These are phyloP conservation scores for Anas platyrhynchos DNA, from an alignment of 2,113 vertebrate genomes.

Conservation along the genomic window DNA sequence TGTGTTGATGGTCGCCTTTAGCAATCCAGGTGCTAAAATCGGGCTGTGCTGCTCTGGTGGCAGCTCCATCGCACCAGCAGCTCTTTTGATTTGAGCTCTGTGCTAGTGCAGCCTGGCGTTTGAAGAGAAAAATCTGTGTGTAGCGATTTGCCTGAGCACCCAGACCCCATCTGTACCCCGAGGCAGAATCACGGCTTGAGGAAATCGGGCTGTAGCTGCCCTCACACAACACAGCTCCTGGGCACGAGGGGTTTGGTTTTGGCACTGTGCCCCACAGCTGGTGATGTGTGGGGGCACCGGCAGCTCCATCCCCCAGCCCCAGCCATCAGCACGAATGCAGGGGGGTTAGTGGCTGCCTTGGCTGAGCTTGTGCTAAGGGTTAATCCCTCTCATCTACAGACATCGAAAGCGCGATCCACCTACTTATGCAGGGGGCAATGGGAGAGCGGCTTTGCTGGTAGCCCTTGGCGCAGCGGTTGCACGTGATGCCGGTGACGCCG, in stretches of 20 bases:
- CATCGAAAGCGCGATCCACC: slow-evolving; percentile 40
- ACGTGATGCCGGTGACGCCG: slow-evolving; percentile 97
- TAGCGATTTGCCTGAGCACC: fast-evolving
- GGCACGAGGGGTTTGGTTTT: not conserved
- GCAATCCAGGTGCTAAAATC: not conserved
- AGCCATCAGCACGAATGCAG: fast-evolving
- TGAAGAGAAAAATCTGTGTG: not conserved
- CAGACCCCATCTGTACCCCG: not conserved
- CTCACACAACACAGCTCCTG: not conserved
- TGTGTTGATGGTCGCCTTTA: not conserved
- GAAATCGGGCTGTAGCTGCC: not conserved
- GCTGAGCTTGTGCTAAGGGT: not conserved
- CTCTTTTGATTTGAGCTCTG: not conserved
- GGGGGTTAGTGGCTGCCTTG: not conserved
- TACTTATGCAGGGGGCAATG: slow-evolving; percentile 99
- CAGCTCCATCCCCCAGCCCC: fast-evolving
- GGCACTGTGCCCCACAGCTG: not conserved
- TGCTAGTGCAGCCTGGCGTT: not conserved
- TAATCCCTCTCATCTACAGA: not conserved
- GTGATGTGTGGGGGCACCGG: fast-evolving
- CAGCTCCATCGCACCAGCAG: not conserved
- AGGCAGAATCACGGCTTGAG: not conserved
- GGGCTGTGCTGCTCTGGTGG: not conserved
- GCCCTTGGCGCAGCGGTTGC: slow-evolving; percentile 98
- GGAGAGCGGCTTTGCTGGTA: slow-evolving; percentile 99